These are phyloP conservation scores for Paraplagusia blochii DNA, from an alignment of 2,113 vertebrate species.

Conservation along the genomic window DNA sequence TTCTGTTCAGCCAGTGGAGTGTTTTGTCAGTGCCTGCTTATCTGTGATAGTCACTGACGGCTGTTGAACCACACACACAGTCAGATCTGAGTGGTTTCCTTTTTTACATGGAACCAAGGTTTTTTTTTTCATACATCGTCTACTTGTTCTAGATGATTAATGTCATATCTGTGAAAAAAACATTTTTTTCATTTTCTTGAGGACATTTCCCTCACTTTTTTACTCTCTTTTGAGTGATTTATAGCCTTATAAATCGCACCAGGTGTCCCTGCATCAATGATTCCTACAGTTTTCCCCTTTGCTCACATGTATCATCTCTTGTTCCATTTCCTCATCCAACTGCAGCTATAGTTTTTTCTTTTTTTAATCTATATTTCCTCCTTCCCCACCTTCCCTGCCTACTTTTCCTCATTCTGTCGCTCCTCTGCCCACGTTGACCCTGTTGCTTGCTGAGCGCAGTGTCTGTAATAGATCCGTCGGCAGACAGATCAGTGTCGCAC, in stretches of 20 bases:
- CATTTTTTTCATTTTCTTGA: not conserved
- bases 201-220: conserved; percentile 2
- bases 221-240: not conserved
- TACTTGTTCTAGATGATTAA: not conserved
- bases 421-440: conserved; percentile 32
- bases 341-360: not conserved
- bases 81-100: conserved; percentile 2
- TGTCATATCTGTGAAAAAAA: not conserved
- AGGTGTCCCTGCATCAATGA: not conserved
- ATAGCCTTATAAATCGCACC: conserved; percentile 9
- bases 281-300: not conserved
- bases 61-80: not conserved
- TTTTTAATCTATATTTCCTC: not conserved
- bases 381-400: conserved; percentile 2
- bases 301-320: not conserved
- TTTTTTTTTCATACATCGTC: not conserved
- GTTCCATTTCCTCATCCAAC: not conserved
- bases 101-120: too few species aligned
- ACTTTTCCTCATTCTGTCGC: not conserved
- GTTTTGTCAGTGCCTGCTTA: conserved; percentile 24
- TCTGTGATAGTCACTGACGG: conserved; percentile 14
- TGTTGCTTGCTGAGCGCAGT: conserved; percentile 17
- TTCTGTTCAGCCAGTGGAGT: conserved; percentile 27
- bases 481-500: conserved; percentile 50
- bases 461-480: conserved; percentile 58